phyloP scores from a whole-genome alignment of 2,113 vertebrate species.

The Mobula birostris region DNA sequence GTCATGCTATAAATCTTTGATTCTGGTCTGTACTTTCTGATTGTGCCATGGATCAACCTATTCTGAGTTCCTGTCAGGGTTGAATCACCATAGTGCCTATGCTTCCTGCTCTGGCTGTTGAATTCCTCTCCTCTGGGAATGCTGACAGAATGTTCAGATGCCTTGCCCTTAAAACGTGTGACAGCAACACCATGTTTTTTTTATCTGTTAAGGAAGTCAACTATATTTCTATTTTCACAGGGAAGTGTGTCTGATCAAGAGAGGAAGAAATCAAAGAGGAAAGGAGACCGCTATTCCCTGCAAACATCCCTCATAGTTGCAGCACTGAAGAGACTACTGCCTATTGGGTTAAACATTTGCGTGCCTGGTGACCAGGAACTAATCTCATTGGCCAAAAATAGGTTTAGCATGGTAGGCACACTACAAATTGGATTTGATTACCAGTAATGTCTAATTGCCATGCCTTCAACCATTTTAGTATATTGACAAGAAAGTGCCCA shows the following conservation, averaged over 20 bases:
- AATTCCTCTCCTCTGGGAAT: background rate
- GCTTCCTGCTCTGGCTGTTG: background rate
- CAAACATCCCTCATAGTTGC: slow-evolving; percentile 92
- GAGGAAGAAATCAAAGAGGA: slow-evolving; percentile 88
- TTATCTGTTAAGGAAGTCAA: background rate
- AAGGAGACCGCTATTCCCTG: slow-evolving; percentile 81
- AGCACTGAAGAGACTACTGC: slow-evolving; percentile 80
- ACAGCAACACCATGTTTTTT: background rate
- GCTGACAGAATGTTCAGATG: background rate
- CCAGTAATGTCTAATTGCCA: background rate
- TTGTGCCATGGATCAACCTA: no score
- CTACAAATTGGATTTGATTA: background rate
- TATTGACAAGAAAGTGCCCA: background rate
- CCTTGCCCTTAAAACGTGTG: background rate
- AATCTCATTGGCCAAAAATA: slow-evolving; percentile 81
- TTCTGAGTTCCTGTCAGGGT: background rate
- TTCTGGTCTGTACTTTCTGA: no score
- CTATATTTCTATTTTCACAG: slow-evolving; percentile 50
- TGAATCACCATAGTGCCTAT: background rate
- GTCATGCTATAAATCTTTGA: no score
- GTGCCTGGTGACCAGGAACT: slow-evolving; percentile 90
- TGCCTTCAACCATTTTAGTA: background rate
- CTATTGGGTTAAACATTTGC: slow-evolving; percentile 86
- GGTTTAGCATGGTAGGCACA: slow-evolving; percentile 72
- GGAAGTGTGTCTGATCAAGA: slow-evolving; percentile 87